Conservation (phyloP, 2,797 vertebrate species). For the Glossophaga mutica region DNA sequence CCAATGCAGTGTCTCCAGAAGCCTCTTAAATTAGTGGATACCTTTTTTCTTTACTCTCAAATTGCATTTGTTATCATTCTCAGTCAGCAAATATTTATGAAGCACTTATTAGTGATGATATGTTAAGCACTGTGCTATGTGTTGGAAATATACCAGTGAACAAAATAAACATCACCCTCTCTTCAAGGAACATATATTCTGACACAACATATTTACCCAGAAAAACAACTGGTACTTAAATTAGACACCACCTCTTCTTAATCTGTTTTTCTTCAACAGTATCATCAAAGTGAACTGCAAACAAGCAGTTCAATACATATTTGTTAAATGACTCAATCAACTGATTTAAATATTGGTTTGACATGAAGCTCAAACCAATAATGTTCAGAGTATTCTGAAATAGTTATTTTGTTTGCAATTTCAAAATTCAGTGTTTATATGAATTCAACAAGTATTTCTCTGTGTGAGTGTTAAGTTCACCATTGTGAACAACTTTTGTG, state of each 20-base stretch:
- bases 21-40: background rate
- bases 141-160: background rate
- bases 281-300: conserved; percentile 14
- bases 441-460: background rate
- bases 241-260: background rate
- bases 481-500: background rate
- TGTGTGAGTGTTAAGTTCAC: background rate
- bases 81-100: background rate
- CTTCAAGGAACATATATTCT: background rate
- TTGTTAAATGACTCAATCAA: background rate
- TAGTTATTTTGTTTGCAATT: background rate
- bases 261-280: background rate
- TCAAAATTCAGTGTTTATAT: background rate
- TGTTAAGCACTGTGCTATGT: background rate
- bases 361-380: background rate
- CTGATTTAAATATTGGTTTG: conserved; percentile 22
- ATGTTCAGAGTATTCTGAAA: background rate
- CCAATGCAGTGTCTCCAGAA: background rate
- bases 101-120: background rate
- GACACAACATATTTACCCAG: background rate
- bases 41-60: background rate
- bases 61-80: background rate
- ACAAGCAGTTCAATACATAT: background rate
- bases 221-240: background rate
- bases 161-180: background rate